Conservation (phyloP, 2,113 vertebrate species). For the Oenanthe oenanthe region DNA sequence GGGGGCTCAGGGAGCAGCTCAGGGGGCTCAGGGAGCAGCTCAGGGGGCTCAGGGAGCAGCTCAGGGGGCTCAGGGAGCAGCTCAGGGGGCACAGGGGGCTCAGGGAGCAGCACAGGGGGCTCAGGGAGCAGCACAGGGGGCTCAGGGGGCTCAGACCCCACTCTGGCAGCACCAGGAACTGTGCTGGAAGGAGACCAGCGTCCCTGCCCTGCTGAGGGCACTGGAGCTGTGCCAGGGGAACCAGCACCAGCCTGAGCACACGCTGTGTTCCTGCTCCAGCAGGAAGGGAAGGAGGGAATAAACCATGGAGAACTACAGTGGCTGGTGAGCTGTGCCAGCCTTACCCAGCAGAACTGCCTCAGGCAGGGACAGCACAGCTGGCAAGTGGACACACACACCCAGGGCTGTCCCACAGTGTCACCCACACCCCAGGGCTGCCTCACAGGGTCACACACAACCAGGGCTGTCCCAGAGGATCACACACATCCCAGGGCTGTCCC, state of each 20-base stretch:
- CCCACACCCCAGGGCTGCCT: too few relatives aligned
- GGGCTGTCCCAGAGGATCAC: too few relatives aligned
- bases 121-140: too few relatives aligned
- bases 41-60: not conserved
- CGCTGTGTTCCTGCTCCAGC: fast-evolving
- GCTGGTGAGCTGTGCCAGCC: not conserved
- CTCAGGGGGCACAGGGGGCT: too few relatives aligned
- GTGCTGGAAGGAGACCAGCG: fast-evolving
- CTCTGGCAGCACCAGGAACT: not conserved
- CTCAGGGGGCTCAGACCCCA: fast-evolving
- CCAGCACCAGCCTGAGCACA: not conserved
- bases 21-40: too few relatives aligned
- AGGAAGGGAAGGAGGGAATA: not conserved
- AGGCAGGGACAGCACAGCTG: not conserved
- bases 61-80: too few relatives aligned
- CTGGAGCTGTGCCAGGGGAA: fast-evolving
- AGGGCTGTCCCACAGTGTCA: too few relatives aligned
- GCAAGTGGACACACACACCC: not conserved
- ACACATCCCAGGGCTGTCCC: too few relatives aligned
- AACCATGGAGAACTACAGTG: not conserved
- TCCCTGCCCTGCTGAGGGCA: not conserved
- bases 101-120: too few relatives aligned
- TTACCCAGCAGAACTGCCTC: not conserved
- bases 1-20: too few relatives aligned
- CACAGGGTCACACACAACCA: too few relatives aligned